Evolutionary conservation across 2,888 invertebrate genomes (phyloP), one percentile per base, ranked within the genome.

Genomic region (Tenthredo amoena): DNA sequence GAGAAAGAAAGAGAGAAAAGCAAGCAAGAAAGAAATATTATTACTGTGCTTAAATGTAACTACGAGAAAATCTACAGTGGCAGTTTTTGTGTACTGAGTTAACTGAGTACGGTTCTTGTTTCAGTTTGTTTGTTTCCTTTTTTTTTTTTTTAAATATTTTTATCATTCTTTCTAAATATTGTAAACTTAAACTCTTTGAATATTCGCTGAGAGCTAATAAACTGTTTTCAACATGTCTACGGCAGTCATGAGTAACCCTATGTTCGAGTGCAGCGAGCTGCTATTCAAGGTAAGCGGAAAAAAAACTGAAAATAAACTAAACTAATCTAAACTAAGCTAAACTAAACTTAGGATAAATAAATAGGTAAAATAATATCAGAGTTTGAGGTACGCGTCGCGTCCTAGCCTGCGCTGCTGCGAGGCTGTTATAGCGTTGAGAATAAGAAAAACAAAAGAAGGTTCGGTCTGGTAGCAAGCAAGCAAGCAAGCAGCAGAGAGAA

Each of bases 201-300:
- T 18, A 68, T 34, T 34, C 15, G 18, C 68, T 18, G 68, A 34
- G 2, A n/a, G 31, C 9, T 21, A 74, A 40, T 6, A n/a, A 43
- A 74, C 31, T 47, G 26, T 58, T 15, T 31, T 37, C 94, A 95
- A 94, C 93, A 97, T 96, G 97, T 96, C 96, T 94, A 96, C 97
- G 91, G 96, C 96, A 94, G 96, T 96, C 94, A 96, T 96, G 96
- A 96, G 96, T 94, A 93, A 81, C 94, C 95, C 96, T 93, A 95
- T 96, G 95, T 96, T 96, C 94, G 96, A 96, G 92, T 96, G 96
- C 95, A 96, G 96, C 95, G 96, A 96, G 94, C 95, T 96, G 94
- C 94, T 96, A 91, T 95, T 96, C 93, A 96, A 96, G 96, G 96
- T 96, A 95, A 94, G 88, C 86, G 26, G 37, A 40, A n/a, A 71